A percentile compares a stretch with the other conserved stretches of the same genome.
These are phyloP conservation scores for Patella ulyssiponensis DNA, from an alignment of 2,888 invertebrate species.

Conservation along the genomic window DNA sequence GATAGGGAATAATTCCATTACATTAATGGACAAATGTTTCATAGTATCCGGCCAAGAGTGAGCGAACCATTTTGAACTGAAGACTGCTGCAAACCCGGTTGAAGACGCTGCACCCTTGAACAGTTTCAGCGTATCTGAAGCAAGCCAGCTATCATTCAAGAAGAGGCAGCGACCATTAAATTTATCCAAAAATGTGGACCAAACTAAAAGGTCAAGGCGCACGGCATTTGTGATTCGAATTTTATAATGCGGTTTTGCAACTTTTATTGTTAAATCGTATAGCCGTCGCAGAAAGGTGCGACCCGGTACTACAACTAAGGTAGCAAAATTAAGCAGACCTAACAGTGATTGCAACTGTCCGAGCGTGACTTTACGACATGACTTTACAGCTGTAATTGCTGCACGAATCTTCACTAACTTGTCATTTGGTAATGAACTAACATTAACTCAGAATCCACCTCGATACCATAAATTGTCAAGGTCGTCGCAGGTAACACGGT, in stretches of 20 bases:
- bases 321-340: too few species aligned
- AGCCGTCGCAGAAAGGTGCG: neutral
- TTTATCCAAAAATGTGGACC: neutral
- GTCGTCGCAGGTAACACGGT: neutral
- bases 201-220: neutral
- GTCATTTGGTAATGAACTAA: neutral
- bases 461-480: neutral
- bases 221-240: neutral
- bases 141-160: neutral
- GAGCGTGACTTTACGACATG: too few species aligned
- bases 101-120: conserved; percentile 6
- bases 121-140: neutral
- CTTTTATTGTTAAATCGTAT: neutral
- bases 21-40: neutral
- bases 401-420: neutral
- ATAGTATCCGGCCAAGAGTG: neutral
- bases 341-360: too few species aligned
- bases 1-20: conserved; percentile 14
- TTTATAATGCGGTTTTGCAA: neutral
- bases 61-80: conserved; percentile 7
- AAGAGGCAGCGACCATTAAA: neutral
- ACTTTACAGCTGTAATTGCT: neutral
- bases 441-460: neutral
- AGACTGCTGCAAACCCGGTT: conserved; percentile 14
- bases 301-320: too few species aligned